Base-by-base conservation (phyloP, 2,797 vertebrate species). In the Acridotheres tristis region DNA sequence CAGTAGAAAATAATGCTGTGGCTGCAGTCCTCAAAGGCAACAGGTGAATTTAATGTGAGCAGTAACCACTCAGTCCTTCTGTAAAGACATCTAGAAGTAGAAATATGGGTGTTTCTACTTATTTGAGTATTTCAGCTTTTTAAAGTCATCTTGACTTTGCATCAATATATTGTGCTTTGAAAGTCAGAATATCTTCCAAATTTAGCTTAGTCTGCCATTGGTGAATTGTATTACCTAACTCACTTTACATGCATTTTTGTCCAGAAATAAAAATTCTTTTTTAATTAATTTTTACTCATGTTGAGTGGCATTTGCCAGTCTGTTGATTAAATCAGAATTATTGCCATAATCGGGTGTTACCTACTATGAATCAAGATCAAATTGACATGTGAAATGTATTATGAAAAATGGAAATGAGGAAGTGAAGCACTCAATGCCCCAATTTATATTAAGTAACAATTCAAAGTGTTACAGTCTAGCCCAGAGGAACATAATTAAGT, bases 21-120 rank as follows among this genome's bases (percentile, higher is more conserved):
- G 73, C 26, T 93, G 92, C 92, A 94, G 40, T 59, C 68, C 88
- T 86, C 62, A 47, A 72, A 88, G 76, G 51, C 48, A 91, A 78
- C 42, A 84, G 45, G 53, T 76, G 59, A 92, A 84, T 89, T 66
- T 86, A 84, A 57, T 18, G 32, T 38, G 23, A 85, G 66, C 14
- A 34, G 11, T 32, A 22, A 54, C 55, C 38, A 73, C 54, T 76
- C 45, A 62, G 63, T 72, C 30, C 48, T 85, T 65, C 65, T 57
- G 67, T 73, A 61, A 77, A 94, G 48, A 65, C 9, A 53, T 72
- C 11, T 36, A 58, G 34, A 25, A 47, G 21, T 36, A 90, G 38
- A 86, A 93, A 88, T 4, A 36, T 19, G 23, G n/a, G 7, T 21
- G 11, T 54, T 77, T 20, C 40, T 47, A 25, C 20, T 68, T 76